phyloP scores from a whole-genome alignment of 2,113 vertebrate species.

The Oxyura jamaicensis region DNA sequence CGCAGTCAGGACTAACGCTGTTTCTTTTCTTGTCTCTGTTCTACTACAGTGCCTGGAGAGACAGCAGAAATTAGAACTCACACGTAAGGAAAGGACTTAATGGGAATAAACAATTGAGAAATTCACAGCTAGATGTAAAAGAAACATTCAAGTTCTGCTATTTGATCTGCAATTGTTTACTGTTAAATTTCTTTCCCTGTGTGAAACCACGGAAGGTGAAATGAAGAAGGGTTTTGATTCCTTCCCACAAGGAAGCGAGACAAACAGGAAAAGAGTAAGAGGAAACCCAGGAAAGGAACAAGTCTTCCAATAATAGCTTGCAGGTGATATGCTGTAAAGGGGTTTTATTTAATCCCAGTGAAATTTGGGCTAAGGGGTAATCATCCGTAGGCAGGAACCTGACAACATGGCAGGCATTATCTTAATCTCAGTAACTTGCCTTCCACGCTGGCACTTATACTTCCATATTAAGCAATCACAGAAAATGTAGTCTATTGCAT shows the following conservation, averaged over 20 bases:
- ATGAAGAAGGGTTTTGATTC: background rate
- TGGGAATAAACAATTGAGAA: background rate
- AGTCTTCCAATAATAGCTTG: fast-evolving
- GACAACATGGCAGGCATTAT: slow-evolving; percentile 7
- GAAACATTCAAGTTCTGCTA: background rate
- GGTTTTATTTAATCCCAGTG: background rate
- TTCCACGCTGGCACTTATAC: slow-evolving; percentile 43
- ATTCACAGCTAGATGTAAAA: background rate
- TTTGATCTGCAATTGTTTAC: background rate
- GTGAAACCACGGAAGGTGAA: background rate
- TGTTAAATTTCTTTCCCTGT: background rate
- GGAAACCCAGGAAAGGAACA: background rate
- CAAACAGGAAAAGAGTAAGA: background rate
- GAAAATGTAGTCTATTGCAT: background rate
- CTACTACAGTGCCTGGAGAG: background rate
- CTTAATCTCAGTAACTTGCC: slow-evolving; percentile 3
- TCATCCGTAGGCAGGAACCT: background rate
- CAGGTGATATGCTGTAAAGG: background rate
- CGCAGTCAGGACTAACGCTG: background rate
- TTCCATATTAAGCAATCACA: background rate
- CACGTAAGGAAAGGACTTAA: background rate
- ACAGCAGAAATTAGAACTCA: background rate
- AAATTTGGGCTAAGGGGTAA: background rate
- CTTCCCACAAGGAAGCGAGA: background rate
- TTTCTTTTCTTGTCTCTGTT: background rate